phyloP scores from a whole-genome alignment of 92 coral and sea anemone genomes.

The Zoanthus solanderi region DNA sequence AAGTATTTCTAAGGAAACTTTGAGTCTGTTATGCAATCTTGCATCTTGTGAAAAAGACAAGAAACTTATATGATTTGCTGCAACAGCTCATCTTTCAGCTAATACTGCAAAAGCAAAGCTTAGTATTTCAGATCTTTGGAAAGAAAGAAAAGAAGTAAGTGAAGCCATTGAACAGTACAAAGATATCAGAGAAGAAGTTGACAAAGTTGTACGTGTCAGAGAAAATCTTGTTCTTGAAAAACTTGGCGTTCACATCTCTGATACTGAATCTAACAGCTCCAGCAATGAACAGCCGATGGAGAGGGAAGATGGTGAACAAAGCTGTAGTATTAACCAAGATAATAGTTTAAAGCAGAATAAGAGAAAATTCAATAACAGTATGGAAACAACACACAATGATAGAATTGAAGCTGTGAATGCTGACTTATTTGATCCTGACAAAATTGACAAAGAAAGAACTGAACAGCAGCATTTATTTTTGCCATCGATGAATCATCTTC shows the following conservation, averaged over 20 bases:
- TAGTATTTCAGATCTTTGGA: slow-evolving; percentile 60
- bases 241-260: slow-evolving; percentile 7
- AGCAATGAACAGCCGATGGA: no score
- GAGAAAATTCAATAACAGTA: no score
- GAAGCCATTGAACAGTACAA: slow-evolving; percentile 60
- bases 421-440: no score
- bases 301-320: no score
- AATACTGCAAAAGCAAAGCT: slow-evolving; percentile 44
- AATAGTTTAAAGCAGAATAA: no score
- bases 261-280: no score
- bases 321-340: no score
- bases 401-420: no score
- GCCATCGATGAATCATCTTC: no score
- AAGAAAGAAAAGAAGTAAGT: slow-evolving; percentile 50
- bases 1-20: slow-evolving; percentile 61
- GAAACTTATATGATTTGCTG: slow-evolving; percentile 57
- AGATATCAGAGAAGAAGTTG: slow-evolving; percentile 55
- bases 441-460: no score
- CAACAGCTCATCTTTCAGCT: slow-evolving; percentile 36
- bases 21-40: slow-evolving; percentile 66
- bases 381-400: no score
- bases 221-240: slow-evolving; percentile 38
- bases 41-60: slow-evolving; percentile 67
- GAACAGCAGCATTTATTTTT: no score
- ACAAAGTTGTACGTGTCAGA: slow-evolving; percentile 54